A percentile compares a stretch with the other conserved stretches of the same genome.
Evolutionary conservation across 2,797 vertebrate genomes (phyloP).

Genomic region (Sebastes hopkinsi): DNA sequence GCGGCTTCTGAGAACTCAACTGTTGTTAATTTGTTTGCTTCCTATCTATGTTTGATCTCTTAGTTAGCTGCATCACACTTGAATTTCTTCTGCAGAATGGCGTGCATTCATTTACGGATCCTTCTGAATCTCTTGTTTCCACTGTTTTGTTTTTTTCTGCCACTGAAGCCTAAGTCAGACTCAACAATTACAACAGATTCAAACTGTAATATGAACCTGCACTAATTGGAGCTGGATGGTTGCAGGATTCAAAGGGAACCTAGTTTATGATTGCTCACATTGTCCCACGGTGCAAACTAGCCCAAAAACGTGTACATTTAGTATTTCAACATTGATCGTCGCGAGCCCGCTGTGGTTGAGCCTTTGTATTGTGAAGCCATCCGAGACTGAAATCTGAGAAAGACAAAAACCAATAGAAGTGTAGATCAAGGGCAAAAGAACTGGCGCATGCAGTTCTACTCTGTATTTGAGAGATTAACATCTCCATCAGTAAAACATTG

Average conservation of each 20-base stretch:
- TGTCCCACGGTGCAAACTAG: not conserved
- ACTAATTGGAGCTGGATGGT: constrained; percentile 25
- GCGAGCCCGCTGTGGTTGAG: not conserved
- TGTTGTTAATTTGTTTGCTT: constrained; percentile 68
- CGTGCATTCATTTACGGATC: constrained; percentile 43
- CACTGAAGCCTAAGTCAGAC: constrained; percentile 59
- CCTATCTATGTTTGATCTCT: constrained; percentile 63
- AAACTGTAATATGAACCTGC: constrained; percentile 2
- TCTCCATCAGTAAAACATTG: not conserved
- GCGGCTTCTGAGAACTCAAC: constrained; percentile 48
- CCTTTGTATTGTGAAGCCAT: not conserved
- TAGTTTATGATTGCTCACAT: constrained; percentile 4
- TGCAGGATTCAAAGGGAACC: not conserved
- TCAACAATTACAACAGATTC: constrained; percentile 15
- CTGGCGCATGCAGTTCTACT: not conserved
- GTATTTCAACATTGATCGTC: constrained; percentile 1
- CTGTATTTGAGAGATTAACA: not conserved
- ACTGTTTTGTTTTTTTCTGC: constrained; percentile 3
- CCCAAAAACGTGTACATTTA: constrained; percentile 2
- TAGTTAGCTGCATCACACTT: constrained; percentile 61
- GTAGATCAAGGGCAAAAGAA: not conserved
- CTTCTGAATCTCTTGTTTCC: constrained; percentile 25
- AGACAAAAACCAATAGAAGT: not conserved
- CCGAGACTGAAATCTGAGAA: not conserved
- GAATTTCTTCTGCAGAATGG: constrained; percentile 59